phyloP scores from a whole-genome alignment of 2,113 vertebrate genomes.

The Saimiri boliviensis region DNA sequence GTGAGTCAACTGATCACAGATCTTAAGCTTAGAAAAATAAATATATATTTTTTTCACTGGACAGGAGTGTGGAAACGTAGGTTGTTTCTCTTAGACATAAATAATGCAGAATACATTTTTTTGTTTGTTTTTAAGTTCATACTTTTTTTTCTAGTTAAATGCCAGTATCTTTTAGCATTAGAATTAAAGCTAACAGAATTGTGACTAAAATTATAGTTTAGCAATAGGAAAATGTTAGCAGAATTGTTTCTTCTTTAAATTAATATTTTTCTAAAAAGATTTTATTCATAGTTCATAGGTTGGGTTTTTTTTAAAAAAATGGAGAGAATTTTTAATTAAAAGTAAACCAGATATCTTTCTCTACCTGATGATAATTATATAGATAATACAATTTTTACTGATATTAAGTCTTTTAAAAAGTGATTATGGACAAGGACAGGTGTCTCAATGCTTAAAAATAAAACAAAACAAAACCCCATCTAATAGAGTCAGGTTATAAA shows the following conservation, averaged over 20 bases:
- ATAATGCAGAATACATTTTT: not conserved
- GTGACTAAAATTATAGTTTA: not conserved
- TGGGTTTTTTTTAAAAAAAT: not conserved
- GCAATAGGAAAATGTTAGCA: not conserved
- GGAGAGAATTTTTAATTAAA: constrained; percentile 6
- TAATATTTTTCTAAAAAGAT: not conserved
- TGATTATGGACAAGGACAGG: constrained; percentile 50
- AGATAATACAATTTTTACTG: not conserved
- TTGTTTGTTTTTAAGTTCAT: not conserved
- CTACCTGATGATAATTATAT: not conserved
- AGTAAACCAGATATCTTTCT: not conserved
- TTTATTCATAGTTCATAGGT: constrained; percentile 60
- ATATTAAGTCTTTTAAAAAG: not conserved
- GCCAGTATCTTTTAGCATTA: not conserved
- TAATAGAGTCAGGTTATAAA: constrained; percentile 52
- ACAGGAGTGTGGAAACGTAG: not conserved
- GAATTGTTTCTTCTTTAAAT: constrained; percentile 2
- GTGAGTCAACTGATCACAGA: not conserved
- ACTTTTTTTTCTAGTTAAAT: not conserved
- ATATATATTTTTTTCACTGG: not conserved
- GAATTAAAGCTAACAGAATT: constrained; percentile 20
- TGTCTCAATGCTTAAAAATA: constrained; percentile 63
- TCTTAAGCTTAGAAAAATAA: constrained; percentile 19
- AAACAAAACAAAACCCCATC: constrained; percentile 8
- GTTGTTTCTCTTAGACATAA: not conserved